Conservation (phyloP, 92 coral and sea anemone genomes). For the Heteractis magnifica region DNA sequence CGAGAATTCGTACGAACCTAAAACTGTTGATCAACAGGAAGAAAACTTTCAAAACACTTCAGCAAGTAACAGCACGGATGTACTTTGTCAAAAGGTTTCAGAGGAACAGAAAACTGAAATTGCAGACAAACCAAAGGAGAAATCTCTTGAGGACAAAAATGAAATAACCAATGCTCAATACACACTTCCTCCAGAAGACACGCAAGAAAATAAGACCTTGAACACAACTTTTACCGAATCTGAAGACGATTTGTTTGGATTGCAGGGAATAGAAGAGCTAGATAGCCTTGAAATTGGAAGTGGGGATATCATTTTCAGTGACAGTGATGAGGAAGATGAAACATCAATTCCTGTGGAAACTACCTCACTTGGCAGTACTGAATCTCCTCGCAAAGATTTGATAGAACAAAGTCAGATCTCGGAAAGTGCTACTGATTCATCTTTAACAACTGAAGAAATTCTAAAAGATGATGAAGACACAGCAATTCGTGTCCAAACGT, state of each 20-base stretch:
- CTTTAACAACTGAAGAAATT: too few relatives aligned
- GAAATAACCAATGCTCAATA: neutral
- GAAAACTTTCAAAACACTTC: neutral
- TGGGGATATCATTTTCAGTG: neutral
- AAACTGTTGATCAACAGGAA: neutral
- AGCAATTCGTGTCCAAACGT: neutral
- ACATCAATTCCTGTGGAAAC: neutral
- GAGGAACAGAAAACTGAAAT: neutral
- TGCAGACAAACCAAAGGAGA: neutral
- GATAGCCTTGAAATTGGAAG: conserved; percentile 7
- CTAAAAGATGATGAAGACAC: neutral
- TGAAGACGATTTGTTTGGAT: conserved; percentile 20
- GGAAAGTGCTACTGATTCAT: too few relatives aligned
- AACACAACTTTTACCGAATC: neutral
- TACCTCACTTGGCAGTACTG: neutral
- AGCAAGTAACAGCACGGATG: neutral
- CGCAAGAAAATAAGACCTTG: neutral
- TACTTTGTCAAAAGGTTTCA: neutral
- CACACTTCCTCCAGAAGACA: neutral
- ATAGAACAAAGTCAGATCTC: too few relatives aligned
- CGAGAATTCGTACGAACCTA: neutral
- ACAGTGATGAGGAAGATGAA: neutral
- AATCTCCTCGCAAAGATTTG: neutral
- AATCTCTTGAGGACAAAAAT: neutral
- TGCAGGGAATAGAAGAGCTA: conserved; percentile 1